Conservation (phyloP, 2,797 vertebrate species). For the Spinus olivaceus region DNA sequence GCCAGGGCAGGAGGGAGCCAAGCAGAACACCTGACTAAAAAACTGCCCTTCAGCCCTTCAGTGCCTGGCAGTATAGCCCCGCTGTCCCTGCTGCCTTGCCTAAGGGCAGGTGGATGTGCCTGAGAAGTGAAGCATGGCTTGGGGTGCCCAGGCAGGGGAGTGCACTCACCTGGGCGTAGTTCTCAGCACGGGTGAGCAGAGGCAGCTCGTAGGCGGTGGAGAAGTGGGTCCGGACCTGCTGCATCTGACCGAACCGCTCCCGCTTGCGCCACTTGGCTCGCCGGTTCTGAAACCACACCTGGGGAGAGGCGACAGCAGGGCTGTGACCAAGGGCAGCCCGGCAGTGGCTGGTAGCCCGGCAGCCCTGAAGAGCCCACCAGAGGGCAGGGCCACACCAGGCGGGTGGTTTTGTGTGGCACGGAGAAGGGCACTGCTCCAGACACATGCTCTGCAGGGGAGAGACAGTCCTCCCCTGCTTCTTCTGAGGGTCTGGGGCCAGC, state of each 20-base stretch:
- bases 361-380: neutral
- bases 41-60: neutral
- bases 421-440: neutral
- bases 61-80: neutral
- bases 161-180: conserved; percentile 91
- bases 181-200: conserved; percentile 93
- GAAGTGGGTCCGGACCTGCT: conserved; percentile 98
- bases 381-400: neutral
- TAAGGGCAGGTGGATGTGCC: neutral
- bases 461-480: neutral
- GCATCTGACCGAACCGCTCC: conserved; percentile 99
- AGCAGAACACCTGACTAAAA: neutral
- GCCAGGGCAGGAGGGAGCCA: neutral
- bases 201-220: conserved; percentile 95
- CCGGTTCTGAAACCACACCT: conserved; percentile 99
- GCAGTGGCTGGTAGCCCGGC: no score
- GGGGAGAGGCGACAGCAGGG: neutral
- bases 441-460: neutral
- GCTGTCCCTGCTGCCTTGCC: neutral
- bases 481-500: neutral
- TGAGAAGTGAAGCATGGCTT: accelerated
- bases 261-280: conserved; percentile 97
- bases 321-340: neutral
- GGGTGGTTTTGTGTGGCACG: neutral
- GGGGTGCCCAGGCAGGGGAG: accelerated